A percentile compares a stretch with the other conserved stretches of the same genome.
Evolutionary conservation across 2,888 invertebrate genomes (phyloP).

Genomic region (Carpatolechia fugitivella): DNA sequence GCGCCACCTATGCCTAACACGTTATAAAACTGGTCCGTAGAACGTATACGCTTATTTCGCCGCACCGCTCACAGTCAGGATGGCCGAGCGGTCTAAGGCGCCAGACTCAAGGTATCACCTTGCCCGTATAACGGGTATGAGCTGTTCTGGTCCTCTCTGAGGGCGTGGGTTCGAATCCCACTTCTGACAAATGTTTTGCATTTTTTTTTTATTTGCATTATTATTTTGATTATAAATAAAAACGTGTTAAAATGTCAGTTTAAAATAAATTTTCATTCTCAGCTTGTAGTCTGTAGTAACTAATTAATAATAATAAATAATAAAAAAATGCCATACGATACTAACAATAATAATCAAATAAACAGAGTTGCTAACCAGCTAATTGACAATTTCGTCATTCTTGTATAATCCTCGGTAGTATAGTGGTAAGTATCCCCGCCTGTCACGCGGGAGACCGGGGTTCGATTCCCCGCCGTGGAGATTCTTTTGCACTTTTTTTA

Average conservation of each 20-base stretch:
- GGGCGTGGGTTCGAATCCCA: conserved; percentile 91
- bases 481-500: conserved; percentile 30
- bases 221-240: background rate
- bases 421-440: conserved; percentile 80
- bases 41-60: conserved; percentile 41
- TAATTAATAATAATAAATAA: no score
- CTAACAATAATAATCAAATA: no score
- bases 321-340: no score
- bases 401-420: conserved; percentile 69
- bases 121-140: conserved; percentile 83
- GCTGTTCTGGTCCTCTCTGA: conserved; percentile 86
- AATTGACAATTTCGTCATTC: background rate
- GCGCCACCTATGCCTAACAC: conserved; percentile 42
- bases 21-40: conserved; percentile 2
- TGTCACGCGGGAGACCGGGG: conserved; percentile 81
- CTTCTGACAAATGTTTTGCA: conserved; percentile 82
- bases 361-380: no score
- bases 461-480: conserved; percentile 79
- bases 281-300: no score
- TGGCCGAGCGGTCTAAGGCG: conserved; percentile 96
- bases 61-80: conserved; percentile 77
- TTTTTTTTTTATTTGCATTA: background rate
- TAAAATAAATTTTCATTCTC: no score
- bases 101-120: conserved; percentile 76
- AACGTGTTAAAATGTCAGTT: no score